These are phyloP conservation scores for Clunio marinus DNA, from an alignment of 2,888 invertebrate species.

Conservation along the genomic window DNA sequence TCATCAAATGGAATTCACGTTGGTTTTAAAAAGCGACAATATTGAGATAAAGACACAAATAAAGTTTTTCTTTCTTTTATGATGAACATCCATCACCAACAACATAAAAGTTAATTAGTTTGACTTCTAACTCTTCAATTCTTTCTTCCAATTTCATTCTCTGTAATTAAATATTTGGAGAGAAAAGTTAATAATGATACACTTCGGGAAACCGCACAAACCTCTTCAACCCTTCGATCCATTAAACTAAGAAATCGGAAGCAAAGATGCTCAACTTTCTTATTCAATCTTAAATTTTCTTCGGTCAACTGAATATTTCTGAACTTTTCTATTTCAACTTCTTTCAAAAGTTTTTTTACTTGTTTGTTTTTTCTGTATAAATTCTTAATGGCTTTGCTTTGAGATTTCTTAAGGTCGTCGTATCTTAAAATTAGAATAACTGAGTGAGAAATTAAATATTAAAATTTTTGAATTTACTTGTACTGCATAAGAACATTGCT, in stretches of 20 bases:
- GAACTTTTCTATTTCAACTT: conserved; percentile 15
- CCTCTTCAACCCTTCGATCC: conserved; percentile 17
- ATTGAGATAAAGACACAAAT: background rate
- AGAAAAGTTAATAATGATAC: background rate
- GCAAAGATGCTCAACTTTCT: conserved; percentile 29
- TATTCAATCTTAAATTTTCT: conserved; percentile 1
- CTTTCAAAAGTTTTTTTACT: background rate
- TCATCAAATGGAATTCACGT: conserved; percentile 45
- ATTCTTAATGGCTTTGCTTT: conserved; percentile 15
- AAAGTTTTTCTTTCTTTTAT: no score
- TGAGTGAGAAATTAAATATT: background rate
- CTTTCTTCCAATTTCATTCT: no score
- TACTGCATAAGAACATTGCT: conserved; percentile 33
- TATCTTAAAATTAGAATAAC: background rate
- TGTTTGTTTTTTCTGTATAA: conserved; percentile 13
- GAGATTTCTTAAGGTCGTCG: conserved; percentile 25
- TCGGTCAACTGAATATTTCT: conserved; percentile 13
- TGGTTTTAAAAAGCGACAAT: background rate
- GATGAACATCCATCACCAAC: no score
- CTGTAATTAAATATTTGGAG: background rate
- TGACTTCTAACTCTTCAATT: no score
- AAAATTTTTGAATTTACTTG: background rate
- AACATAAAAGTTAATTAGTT: no score
- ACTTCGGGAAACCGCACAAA: background rate
- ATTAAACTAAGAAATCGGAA: conserved; percentile 13